Evolutionary conservation across 2,797 vertebrate genomes (phyloP).

Genomic region (Aselliscus stoliczkanus): DNA sequence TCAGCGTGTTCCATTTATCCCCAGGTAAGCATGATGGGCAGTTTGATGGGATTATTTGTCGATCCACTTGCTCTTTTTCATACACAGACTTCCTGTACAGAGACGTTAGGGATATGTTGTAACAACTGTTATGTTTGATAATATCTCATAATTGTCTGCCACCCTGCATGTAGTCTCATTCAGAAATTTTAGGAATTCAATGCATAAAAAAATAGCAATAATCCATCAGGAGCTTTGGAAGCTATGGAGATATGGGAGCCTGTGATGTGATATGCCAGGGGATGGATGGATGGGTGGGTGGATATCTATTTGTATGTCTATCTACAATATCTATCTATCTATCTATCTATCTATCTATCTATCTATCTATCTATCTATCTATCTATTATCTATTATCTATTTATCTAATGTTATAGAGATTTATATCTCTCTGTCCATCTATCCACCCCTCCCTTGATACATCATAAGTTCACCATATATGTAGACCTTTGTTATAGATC

Average conservation of each 20-base stretch:
- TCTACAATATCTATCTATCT: too few species aligned
- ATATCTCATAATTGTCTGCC: background rate
- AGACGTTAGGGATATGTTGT: background rate
- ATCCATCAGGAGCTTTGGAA: background rate
- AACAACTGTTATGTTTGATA: background rate
- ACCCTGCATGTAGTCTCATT: background rate
- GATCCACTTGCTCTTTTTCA: background rate
- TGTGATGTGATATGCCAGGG: background rate
- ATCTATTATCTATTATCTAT: background rate
- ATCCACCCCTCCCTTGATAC: background rate
- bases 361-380: too few species aligned
- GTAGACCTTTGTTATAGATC: background rate
- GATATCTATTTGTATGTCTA: too few species aligned
- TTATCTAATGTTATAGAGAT: background rate
- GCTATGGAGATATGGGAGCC: background rate
- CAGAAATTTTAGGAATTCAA: background rate
- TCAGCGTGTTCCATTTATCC: background rate
- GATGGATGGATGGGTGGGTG: background rate
- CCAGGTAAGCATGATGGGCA: background rate
- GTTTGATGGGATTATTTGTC: background rate
- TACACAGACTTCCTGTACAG: background rate
- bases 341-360: too few species aligned
- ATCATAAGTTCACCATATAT: background rate
- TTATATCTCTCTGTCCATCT: background rate
- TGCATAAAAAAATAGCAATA: background rate